Evolutionary conservation across 1,140 invertebrate genomes (phyloP).

Genomic region (Brachionus rotundiformis): DNA sequence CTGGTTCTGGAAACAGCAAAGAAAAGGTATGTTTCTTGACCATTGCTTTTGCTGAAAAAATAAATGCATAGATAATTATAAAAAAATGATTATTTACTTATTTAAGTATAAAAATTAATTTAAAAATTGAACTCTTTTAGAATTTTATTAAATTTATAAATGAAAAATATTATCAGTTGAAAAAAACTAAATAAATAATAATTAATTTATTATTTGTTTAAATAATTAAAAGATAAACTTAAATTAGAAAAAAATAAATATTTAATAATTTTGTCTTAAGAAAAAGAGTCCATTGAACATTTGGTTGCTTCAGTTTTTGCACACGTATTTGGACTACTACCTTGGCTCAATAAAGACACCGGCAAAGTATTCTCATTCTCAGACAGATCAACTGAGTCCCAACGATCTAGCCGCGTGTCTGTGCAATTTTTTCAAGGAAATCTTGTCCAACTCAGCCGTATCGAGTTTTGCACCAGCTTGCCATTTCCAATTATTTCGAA

Average conservation of each 20-base stretch:
- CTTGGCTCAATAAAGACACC: not conserved
- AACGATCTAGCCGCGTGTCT: constrained; percentile 33
- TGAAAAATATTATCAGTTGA: too few species aligned
- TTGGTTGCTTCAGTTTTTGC: constrained; percentile 43
- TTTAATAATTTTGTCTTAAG: constrained; percentile 16
- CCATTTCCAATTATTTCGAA: constrained; percentile 74
- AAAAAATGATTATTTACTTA: too few species aligned
- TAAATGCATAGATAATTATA: not conserved
- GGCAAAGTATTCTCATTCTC: not conserved
- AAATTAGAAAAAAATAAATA: too few species aligned
- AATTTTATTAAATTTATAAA: too few species aligned
- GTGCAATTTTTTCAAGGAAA: constrained; percentile 46
- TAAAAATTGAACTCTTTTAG: too few species aligned
- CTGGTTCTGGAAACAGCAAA: not conserved
- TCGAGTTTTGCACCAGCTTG: constrained; percentile 71
- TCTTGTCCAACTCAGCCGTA: constrained; percentile 55
- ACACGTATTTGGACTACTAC: constrained; percentile 44
- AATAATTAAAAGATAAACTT: too few species aligned
- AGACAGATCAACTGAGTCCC: not conserved
- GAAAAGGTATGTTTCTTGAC: constrained; percentile 6
- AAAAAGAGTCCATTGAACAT: constrained; percentile 49
- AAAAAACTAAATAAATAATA: too few species aligned
- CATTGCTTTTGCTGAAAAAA: too few species aligned
- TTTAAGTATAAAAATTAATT: too few species aligned
- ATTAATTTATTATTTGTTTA: too few species aligned